phyloP scores from a whole-genome alignment of 1,140 invertebrate species.

The Drosophila orosa region DNA sequence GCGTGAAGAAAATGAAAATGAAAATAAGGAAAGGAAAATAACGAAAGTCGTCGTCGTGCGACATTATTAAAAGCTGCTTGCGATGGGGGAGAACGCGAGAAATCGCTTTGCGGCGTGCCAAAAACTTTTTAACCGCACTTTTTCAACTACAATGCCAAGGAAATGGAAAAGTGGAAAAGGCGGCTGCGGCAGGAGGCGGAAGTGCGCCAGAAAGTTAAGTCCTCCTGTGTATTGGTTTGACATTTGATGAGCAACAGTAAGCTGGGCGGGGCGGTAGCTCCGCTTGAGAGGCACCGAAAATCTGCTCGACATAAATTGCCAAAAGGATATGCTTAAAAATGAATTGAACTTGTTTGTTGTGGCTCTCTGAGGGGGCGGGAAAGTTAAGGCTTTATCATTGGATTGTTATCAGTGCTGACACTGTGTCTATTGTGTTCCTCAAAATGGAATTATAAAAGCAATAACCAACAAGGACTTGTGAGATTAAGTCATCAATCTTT shows the following conservation, averaged over 20 bases:
- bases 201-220: conserved; percentile 70
- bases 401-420: conserved; percentile 27
- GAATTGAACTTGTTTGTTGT: conserved; percentile 74
- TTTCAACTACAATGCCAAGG: conserved; percentile 71
- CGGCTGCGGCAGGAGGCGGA: conserved; percentile 3
- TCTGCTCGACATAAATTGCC: conserved; percentile 49
- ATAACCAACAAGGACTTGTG: conserved; percentile 7
- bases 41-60: conserved; percentile 47
- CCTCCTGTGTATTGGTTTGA: conserved; percentile 79
- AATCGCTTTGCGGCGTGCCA: conserved; percentile 76
- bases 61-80: conserved; percentile 70
- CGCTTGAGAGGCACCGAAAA: not conserved
- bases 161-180: conserved; percentile 71
- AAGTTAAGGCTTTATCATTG: conserved; percentile 13
- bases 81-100: conserved; percentile 60
- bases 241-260: conserved; percentile 79
- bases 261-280: conserved; percentile 3
- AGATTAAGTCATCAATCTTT: conserved; percentile 11
- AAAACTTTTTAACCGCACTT: conserved; percentile 76
- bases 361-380: conserved; percentile 13
- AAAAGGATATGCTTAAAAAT: conserved; percentile 76
- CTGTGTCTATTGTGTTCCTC: conserved; percentile 24
- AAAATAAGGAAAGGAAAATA: conserved; percentile 47
- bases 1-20: conserved; percentile 10
- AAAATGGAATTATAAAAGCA: conserved; percentile 3